phyloP scores from a whole-genome alignment of 2,797 vertebrate species.

The Scolopax rusticola region DNA sequence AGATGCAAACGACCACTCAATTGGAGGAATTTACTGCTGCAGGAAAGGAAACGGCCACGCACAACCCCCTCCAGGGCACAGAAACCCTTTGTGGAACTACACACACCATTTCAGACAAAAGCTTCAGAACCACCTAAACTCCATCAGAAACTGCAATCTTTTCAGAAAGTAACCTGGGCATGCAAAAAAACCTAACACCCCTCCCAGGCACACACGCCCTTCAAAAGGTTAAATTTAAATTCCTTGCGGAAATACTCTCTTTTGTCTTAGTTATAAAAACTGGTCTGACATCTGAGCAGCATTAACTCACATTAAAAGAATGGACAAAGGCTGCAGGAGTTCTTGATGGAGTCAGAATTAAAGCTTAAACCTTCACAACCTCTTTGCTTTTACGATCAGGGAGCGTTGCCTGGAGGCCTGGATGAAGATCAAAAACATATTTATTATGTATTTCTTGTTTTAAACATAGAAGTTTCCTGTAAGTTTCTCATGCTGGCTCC shows the following conservation, averaged over 20 bases:
- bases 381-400: background rate
- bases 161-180: background rate
- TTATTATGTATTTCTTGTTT: background rate
- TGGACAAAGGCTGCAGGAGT: background rate
- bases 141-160: background rate
- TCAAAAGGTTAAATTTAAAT: background rate
- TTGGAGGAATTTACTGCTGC: background rate
- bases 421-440: background rate
- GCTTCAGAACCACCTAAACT: background rate
- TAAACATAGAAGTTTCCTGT: background rate
- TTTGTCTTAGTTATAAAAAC: background rate
- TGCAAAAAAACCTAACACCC: background rate
- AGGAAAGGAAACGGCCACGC: background rate
- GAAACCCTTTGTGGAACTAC: background rate
- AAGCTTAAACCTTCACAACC: background rate
- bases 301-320: background rate
- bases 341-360: background rate
- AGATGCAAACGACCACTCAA: fast-evolving
- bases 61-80: background rate
- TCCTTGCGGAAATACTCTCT: background rate
- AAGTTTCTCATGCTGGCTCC: background rate
- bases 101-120: fast-evolving
- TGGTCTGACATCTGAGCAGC: background rate
- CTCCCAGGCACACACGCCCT: too few relatives aligned
- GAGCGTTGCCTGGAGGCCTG: background rate